A percentile compares a stretch with the other conserved stretches of the same genome.
Evolutionary conservation across 2,888 invertebrate genomes (phyloP).

Genomic region (Andricus curvator): DNA sequence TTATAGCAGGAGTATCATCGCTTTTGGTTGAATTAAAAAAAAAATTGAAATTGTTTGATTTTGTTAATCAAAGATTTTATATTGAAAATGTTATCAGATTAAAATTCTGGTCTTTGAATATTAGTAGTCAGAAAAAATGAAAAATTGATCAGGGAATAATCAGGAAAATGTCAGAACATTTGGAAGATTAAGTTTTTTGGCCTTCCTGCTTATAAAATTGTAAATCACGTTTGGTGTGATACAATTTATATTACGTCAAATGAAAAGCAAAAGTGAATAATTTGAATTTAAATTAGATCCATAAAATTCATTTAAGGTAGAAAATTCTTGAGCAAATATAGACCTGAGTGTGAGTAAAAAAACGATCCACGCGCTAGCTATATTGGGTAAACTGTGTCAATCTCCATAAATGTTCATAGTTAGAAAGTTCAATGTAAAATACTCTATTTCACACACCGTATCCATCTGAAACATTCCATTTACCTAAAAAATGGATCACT

Average conservation of each 20-base stretch:
- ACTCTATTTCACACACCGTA: not conserved
- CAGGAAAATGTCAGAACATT: too few relatives aligned
- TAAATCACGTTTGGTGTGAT: not conserved
- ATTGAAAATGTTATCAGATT: too few relatives aligned
- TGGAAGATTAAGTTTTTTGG: too few relatives aligned
- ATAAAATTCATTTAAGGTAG: not conserved
- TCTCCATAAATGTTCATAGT: slow-evolving; percentile 22
- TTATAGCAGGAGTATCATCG: too few relatives aligned
- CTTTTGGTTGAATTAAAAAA: too few relatives aligned
- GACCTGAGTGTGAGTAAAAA: slow-evolving; percentile 2
- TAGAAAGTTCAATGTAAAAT: slow-evolving; percentile 26
- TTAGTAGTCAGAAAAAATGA: too few relatives aligned
- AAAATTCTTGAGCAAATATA: not conserved
- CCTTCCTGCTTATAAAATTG: not conserved
- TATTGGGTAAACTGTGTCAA: not conserved
- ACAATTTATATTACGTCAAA: not conserved
- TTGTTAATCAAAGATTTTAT: too few relatives aligned
- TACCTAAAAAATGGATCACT: slow-evolving; percentile 3
- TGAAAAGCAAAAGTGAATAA: not conserved
- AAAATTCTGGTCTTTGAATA: too few relatives aligned
- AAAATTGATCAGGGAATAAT: too few relatives aligned
- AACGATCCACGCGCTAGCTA: not conserved
- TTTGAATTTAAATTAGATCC: not conserved
- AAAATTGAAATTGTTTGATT: too few relatives aligned
- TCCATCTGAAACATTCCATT: not conserved